Evolutionary conservation across 2,888 invertebrate species (phyloP).

Genomic region (Opisthograptis luteolata): DNA sequence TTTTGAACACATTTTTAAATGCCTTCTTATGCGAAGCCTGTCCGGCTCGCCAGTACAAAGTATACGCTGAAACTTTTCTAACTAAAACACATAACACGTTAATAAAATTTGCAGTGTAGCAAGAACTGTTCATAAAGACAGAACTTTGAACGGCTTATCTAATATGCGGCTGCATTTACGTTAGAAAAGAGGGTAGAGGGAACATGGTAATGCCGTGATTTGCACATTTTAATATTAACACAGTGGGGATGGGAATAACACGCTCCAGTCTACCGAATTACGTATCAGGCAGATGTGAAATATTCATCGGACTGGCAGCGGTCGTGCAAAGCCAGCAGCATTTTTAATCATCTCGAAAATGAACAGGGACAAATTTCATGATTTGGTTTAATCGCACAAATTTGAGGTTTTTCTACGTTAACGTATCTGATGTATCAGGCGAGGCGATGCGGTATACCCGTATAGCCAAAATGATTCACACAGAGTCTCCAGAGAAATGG

Average conservation of each 20-base stretch:
- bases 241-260: slow-evolving; percentile 42
- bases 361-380: slow-evolving; percentile 13
- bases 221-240: slow-evolving; percentile 79
- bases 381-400: slow-evolving; percentile 5
- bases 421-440: not conserved
- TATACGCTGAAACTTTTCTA: no score
- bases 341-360: slow-evolving; percentile 20
- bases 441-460: no score
- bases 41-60: no score
- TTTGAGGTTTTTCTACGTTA: slow-evolving; percentile 3
- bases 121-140: no score
- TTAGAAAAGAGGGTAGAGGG: slow-evolving; percentile 47
- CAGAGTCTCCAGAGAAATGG: no score
- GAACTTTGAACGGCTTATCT: slow-evolving; percentile 5
- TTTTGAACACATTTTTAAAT: no score
- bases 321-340: slow-evolving; percentile 21
- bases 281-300: slow-evolving; percentile 63
- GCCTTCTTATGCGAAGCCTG: no score
- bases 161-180: slow-evolving; percentile 55
- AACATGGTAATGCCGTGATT: slow-evolving; percentile 69
- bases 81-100: no score
- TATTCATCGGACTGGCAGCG: slow-evolving; percentile 53
- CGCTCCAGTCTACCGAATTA: slow-evolving; percentile 60
- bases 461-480: no score
- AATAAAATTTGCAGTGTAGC: no score